Conservation (phyloP, 2,888 invertebrate species). For the Euplagia quadripunctaria region DNA sequence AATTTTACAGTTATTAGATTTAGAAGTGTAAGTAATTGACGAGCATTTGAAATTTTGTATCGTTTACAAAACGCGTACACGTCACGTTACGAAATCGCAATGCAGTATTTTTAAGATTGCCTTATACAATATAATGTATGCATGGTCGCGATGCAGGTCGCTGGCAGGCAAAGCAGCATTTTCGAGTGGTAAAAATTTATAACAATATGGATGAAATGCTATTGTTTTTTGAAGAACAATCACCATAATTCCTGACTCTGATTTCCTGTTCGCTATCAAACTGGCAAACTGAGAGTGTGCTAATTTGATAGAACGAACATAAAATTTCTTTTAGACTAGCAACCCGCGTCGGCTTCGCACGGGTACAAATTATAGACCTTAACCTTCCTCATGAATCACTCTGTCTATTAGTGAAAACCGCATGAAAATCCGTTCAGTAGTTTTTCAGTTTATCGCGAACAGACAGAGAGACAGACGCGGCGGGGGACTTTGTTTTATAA, state of each 20-base stretch:
- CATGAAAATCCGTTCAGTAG: too few relatives aligned
- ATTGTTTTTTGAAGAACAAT: conserved; percentile 15
- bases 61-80: not conserved
- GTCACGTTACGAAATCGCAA: conserved; percentile 46
- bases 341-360: too few relatives aligned
- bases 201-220: conserved; percentile 18
- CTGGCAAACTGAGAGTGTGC: not conserved
- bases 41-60: not conserved
- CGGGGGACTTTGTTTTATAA: too few relatives aligned
- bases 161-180: conserved; percentile 31
- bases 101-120: conserved; percentile 50
- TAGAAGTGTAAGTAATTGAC: not conserved
- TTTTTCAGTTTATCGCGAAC: too few relatives aligned
- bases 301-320: not conserved
- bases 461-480: too few relatives aligned
- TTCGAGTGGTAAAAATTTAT: conserved; percentile 26
- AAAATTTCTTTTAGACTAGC: not conserved
- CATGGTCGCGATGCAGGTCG: conserved; percentile 41
- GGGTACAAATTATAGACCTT: too few relatives aligned
- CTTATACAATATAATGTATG: conserved; percentile 30
- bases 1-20: too few relatives aligned
- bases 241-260: not conserved
- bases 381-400: too few relatives aligned
- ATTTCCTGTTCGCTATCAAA: too few relatives aligned
- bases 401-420: too few relatives aligned